These are phyloP conservation scores for Puma concolor DNA, from an alignment of 2,113 vertebrate genomes.

Conservation along the genomic window DNA sequence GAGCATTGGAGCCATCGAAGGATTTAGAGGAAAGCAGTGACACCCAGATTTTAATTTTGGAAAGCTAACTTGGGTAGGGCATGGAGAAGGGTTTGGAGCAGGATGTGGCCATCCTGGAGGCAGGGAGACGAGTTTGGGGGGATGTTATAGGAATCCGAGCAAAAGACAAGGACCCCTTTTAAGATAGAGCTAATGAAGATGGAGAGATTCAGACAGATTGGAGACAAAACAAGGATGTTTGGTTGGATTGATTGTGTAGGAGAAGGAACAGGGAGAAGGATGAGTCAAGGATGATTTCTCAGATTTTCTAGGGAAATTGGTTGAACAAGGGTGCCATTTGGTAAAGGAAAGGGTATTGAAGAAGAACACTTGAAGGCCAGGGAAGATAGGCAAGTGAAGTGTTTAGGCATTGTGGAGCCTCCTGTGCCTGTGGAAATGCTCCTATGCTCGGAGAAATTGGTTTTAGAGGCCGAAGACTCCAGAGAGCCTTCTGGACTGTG, in stretches of 20 bases:
- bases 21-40: background rate
- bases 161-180: background rate
- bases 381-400: background rate
- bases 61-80: background rate
- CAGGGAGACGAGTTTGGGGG: background rate
- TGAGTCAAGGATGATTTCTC: background rate
- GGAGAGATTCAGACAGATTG: background rate
- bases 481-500: background rate
- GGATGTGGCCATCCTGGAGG: background rate
- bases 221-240: background rate
- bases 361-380: background rate
- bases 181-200: background rate
- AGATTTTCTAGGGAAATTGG: background rate
- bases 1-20: background rate
- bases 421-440: background rate
- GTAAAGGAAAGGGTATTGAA: background rate
- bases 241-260: background rate
- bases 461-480: background rate
- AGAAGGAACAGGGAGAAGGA: background rate
- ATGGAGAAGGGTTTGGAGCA: background rate
- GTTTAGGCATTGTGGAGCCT: background rate
- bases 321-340: background rate
- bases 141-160: background rate
- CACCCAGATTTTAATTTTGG: background rate
- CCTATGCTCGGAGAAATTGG: background rate